These are phyloP conservation scores for Myotis myotis DNA, from an alignment of 2,797 vertebrate species.

Conservation along the genomic window DNA sequence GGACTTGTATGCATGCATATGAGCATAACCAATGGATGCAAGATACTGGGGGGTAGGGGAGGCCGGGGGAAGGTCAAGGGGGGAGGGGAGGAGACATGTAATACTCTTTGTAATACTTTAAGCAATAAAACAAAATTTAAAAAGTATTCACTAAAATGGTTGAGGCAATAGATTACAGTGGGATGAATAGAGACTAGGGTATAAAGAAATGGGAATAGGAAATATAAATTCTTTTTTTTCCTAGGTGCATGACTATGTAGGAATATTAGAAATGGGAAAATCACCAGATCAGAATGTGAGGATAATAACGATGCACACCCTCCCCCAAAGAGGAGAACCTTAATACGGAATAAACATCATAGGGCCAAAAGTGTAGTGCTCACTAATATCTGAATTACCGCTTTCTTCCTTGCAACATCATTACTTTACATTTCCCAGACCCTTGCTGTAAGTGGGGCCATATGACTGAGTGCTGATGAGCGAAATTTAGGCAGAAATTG, in stretches of 20 bases:
- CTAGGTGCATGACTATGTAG: not conserved
- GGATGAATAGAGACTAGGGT: not conserved
- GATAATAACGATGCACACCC: not conserved
- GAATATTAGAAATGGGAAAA: not conserved
- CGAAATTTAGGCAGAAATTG: not conserved
- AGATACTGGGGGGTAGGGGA: too few relatives aligned
- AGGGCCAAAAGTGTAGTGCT: not conserved
- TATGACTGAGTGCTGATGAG: not conserved
- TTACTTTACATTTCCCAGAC: not conserved
- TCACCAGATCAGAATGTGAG: not conserved
- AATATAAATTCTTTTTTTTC: not conserved
- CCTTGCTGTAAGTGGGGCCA: not conserved
- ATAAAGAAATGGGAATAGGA: not conserved
- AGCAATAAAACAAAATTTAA: too few relatives aligned
- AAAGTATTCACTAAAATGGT: not conserved
- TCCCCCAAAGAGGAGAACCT: not conserved
- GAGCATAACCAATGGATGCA: too few relatives aligned
- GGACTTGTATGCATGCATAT: too few relatives aligned
- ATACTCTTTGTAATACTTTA: too few relatives aligned
- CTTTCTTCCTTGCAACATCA: not conserved
- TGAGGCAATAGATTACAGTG: not conserved
- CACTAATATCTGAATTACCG: not conserved
- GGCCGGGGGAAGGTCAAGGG: too few relatives aligned
- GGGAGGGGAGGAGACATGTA: too few relatives aligned
- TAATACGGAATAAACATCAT: not conserved